A percentile compares a stretch with the other conserved stretches of the same genome.
phyloP scores from a whole-genome alignment of 2,888 invertebrate species.

The Melinopterus prodromus region DNA sequence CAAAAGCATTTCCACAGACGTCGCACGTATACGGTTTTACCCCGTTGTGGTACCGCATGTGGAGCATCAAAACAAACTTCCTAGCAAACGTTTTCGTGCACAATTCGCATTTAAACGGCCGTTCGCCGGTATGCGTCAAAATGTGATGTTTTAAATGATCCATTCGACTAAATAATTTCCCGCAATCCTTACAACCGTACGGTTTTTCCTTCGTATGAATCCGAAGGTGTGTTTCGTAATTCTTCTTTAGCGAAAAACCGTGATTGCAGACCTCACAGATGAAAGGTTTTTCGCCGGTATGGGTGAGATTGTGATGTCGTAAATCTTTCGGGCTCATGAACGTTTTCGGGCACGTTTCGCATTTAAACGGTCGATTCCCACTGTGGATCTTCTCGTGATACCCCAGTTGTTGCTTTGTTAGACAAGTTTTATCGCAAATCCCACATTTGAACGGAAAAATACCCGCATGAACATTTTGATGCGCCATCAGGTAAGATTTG shows the following conservation, averaged over 20 bases:
- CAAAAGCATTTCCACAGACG: slow-evolving; percentile 49
- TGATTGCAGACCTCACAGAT: slow-evolving; percentile 29
- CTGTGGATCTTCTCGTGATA: slow-evolving; percentile 36
- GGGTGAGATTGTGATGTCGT: slow-evolving; percentile 31
- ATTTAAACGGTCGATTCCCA: slow-evolving; percentile 32
- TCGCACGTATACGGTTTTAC: slow-evolving; percentile 45
- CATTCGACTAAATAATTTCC: slow-evolving; percentile 35
- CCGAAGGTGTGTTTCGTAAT: slow-evolving; percentile 35
- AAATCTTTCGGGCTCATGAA: slow-evolving; percentile 36
- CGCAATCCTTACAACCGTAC: slow-evolving; percentile 34
- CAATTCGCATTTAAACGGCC: slow-evolving; percentile 43
- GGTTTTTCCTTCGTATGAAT: slow-evolving; percentile 35
- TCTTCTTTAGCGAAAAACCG: slow-evolving; percentile 34
- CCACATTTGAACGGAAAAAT: slow-evolving; percentile 32
- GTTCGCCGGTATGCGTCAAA: slow-evolving; percentile 31
- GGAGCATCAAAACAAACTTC: slow-evolving; percentile 44
- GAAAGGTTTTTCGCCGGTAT: slow-evolving; percentile 35
- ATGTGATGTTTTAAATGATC: slow-evolving; percentile 35
- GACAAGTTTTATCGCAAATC: slow-evolving; percentile 30
- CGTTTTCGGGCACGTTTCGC: slow-evolving; percentile 33
- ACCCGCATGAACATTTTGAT: slow-evolving; percentile 30
- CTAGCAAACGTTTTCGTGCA: slow-evolving; percentile 47
- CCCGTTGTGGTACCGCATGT: slow-evolving; percentile 34
- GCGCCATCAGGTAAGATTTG: slow-evolving; percentile 32
- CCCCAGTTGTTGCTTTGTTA: slow-evolving; percentile 33